Evolutionary conservation across 2,113 vertebrate genomes (phyloP), one percentile per base, ranked within the genome.

Genomic region (Dicaeum eximium): DNA sequence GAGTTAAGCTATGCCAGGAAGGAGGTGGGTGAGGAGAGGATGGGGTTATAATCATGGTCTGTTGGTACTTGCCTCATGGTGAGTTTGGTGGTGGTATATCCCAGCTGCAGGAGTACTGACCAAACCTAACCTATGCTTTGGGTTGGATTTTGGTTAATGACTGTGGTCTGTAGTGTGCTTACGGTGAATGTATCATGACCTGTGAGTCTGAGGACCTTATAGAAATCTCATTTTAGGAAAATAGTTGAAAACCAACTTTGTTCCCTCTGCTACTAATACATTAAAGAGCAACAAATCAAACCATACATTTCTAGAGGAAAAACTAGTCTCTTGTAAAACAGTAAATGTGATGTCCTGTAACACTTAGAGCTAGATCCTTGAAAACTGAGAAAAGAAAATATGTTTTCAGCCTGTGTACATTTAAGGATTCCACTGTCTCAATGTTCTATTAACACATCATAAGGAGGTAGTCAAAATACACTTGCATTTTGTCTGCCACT

Each of bases 391-490:
- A 82, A 92, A 60, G 17, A 45, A 44, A 65, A 31, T 23, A 15
- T 61, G 3, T 86, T 70, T 74, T 93, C 44, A 67, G n/a, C 23
- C 44, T 66, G n/a, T 58, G 28, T 82, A 38, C 18, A 3, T 35
- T 60, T 61, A 28, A 47, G 69, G 20, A 37, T 25, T 92, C 9
- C 80, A 57, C 53, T 60, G 40, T 66, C 48, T 84, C 40, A n/a
- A 27, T 80, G 37, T 92, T 82, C 77, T 79, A 44, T 90, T 93
- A 93, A 67, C 35, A 73, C 47, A 64, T 78, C 62, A n/a, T 90
- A 92, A 89, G 86, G 40, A 71, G 57, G 61, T 42, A 88, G 74
- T 75, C 79, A 83, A 84, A 95, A 84, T 67, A 96, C 23, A 33
- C 35, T 74, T 88, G 80, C 23, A 7, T 88, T 88, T 85, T 94